Percentiles rank a stretch among this genome's conserved stretches.
phyloP scores from a whole-genome alignment of 2,797 vertebrate species.

The Falco concolor region DNA sequence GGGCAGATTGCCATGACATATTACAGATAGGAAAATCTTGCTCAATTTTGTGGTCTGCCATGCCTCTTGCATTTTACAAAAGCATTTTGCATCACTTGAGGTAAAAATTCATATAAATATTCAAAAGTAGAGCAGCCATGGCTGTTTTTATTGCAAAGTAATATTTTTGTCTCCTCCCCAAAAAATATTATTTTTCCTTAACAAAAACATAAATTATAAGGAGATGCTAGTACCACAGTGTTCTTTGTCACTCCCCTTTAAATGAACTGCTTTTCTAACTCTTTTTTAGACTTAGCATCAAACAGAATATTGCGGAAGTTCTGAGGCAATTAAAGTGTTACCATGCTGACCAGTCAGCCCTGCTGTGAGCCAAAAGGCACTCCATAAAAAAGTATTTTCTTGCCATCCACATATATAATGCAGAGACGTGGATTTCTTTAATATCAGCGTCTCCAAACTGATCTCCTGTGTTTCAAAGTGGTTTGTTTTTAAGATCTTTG shows the following conservation, averaged over 20 bases:
- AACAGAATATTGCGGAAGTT: not conserved
- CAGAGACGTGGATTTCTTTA: not conserved
- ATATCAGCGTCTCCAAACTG: not conserved
- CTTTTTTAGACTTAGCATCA: not conserved
- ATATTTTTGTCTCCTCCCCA: not conserved
- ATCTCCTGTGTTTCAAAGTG: not conserved
- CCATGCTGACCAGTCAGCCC: not conserved
- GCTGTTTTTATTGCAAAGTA: not conserved
- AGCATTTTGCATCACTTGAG: not conserved
- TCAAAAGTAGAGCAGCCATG: not conserved
- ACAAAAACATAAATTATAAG: not conserved
- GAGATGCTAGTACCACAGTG: not conserved
- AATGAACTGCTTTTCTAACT: not conserved
- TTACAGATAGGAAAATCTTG: constrained; percentile 40
- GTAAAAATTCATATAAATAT: not conserved
- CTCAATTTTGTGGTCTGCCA: constrained; percentile 14
- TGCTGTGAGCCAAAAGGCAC: not conserved
- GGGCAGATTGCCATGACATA: not conserved
- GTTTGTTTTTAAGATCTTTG: not conserved
- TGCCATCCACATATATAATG: not conserved
- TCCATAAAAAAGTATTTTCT: not conserved
- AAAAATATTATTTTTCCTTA: not conserved
- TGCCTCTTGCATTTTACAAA: not conserved
- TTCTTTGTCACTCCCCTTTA: not conserved
- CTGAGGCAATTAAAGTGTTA: not conserved